Evolutionary conservation across 1,140 invertebrate species (phyloP).

Genomic region (Nixonia krombeini): DNA sequence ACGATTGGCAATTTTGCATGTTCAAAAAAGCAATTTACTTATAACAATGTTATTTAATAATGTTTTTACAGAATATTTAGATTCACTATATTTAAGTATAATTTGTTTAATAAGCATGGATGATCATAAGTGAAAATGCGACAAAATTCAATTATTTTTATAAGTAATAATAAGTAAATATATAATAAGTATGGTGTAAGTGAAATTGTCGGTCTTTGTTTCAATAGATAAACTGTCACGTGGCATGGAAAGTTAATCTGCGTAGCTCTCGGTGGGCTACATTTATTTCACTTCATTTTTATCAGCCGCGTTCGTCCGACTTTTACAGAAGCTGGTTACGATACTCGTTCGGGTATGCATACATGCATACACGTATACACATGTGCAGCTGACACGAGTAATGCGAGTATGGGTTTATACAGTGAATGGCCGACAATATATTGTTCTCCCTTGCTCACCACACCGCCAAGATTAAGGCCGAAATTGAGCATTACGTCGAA

Average conservation of each 20-base stretch:
- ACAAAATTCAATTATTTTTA: conserved; percentile 1
- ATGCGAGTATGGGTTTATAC: not conserved
- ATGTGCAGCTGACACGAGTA: not conserved
- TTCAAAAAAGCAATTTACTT: too few relatives aligned
- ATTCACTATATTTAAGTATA: too few relatives aligned
- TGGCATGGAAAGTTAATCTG: not conserved
- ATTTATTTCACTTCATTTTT: not conserved
- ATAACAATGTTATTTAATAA: too few relatives aligned
- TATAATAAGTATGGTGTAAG: not conserved
- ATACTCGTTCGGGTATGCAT: not conserved
- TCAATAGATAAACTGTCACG: not conserved
- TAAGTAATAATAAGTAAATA: conserved; percentile 6
- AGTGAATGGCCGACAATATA: not conserved
- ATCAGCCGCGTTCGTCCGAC: too few relatives aligned
- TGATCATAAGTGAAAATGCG: too few relatives aligned
- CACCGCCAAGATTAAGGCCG: not conserved
- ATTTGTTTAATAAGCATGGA: too few relatives aligned
- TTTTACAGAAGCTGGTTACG: not conserved
- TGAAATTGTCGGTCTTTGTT: not conserved
- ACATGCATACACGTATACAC: not conserved
- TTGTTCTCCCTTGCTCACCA: not conserved
- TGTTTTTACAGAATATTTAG: too few relatives aligned
- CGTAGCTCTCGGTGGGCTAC: not conserved
- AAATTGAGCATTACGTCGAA: not conserved
- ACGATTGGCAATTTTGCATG: too few relatives aligned